Percentiles rank a stretch among this genome's conserved stretches.
Evolutionary conservation across 2,888 invertebrate genomes (phyloP).

Genomic region (Ophraella communa): DNA sequence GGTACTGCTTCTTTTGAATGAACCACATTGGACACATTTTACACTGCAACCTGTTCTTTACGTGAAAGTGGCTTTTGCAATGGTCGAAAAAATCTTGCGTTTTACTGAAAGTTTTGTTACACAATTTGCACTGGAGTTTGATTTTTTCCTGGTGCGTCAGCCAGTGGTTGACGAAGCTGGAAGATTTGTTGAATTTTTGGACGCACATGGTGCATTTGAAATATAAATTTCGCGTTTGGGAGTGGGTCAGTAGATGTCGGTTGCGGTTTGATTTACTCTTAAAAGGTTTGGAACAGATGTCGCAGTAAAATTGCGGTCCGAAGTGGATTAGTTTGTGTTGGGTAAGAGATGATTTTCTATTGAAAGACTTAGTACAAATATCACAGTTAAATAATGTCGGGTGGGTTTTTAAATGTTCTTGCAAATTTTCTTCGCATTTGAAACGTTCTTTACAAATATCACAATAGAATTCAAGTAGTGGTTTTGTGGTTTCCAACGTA

Average conservation of each 20-base stretch:
- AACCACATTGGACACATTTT: not conserved
- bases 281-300: constrained; percentile 8
- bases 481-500: not conserved
- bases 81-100: not conserved
- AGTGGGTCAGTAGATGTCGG: constrained; percentile 6
- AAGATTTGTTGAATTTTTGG: not conserved
- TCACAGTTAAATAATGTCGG: not conserved
- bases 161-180: constrained; percentile 4
- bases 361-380: constrained; percentile 4
- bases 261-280: not conserved
- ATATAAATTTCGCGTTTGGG: not conserved
- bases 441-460: not conserved
- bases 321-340: constrained; percentile 4
- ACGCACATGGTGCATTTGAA: not conserved
- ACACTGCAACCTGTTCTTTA: not conserved
- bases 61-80: not conserved
- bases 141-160: not conserved
- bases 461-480: not conserved
- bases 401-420: not conserved
- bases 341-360: not conserved
- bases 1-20: not conserved
- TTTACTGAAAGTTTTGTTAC: not conserved
- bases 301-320: constrained; percentile 7
- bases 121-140: not conserved
- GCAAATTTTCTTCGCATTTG: not conserved